phyloP scores from a whole-genome alignment of 2,797 vertebrate genomes.

The Lutjanus campechanus region DNA sequence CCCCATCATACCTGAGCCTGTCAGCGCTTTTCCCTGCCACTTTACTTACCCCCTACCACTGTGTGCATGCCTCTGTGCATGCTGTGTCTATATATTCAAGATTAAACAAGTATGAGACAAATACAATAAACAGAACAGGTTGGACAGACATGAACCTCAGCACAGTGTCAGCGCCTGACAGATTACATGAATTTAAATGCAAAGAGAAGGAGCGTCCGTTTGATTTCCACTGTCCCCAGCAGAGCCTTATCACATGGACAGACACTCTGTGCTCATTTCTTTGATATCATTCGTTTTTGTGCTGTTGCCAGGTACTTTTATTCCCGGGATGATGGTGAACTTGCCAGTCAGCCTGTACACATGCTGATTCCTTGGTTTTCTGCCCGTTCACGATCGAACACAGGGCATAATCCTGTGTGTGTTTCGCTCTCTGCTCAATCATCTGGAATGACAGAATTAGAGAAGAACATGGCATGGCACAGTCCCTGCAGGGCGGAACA shows the following conservation, averaged over 20 bases:
- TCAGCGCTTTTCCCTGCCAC: conserved; percentile 41
- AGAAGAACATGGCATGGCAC: conserved; percentile 29
- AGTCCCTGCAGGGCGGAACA: conserved; percentile 41
- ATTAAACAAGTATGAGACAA: conserved; percentile 28
- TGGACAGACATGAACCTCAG: conserved; percentile 38
- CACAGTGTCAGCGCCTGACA: conserved; percentile 16
- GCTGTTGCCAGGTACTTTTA: conserved; percentile 50
- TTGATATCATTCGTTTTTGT: conserved; percentile 48
- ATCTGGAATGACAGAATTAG: conserved; percentile 65
- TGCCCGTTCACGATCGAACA: conserved; percentile 45
- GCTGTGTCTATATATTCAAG: conserved; percentile 26
- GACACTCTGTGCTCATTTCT: conserved; percentile 32
- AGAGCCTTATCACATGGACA: conserved; percentile 43
- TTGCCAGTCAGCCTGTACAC: conserved; percentile 47
- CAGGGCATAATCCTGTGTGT: conserved; percentile 42
- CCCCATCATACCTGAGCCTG: conserved; percentile 14
- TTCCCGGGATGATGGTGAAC: conserved; percentile 31
- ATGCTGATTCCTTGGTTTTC: conserved; percentile 65
- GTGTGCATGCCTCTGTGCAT: conserved; percentile 7
- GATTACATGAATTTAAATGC: conserved; percentile 43
- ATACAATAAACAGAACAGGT: conserved; percentile 30
- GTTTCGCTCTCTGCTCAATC: conserved; percentile 64
- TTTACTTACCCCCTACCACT: conserved; percentile 26
- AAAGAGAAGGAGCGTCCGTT: conserved; percentile 32
- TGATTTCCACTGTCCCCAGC: conserved; percentile 40